phyloP scores from a whole-genome alignment of 2,888 invertebrate genomes.

The Rotaria sp. region DNA sequence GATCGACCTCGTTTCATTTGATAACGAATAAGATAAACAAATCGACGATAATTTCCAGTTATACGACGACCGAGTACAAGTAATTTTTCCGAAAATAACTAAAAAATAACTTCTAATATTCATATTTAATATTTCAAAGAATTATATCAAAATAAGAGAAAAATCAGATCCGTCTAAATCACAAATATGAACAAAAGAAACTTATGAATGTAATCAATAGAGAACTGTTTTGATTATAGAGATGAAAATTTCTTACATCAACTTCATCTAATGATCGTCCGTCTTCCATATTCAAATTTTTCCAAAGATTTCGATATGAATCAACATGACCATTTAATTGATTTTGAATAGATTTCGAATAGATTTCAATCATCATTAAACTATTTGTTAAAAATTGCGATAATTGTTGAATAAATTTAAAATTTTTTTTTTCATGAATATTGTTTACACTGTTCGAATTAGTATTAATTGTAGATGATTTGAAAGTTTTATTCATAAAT shows the following conservation, averaged over 20 bases:
- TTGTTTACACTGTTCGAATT: background rate
- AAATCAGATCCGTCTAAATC: too few relatives aligned
- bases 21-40: background rate
- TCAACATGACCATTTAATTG: background rate
- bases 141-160: too few relatives aligned
- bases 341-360: background rate
- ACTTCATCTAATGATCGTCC: conserved; percentile 16
- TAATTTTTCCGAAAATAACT: conserved; percentile 23
- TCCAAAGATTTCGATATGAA: background rate
- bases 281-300: conserved; percentile 25
- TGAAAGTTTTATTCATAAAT: background rate
- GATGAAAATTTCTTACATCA: background rate
- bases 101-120: background rate
- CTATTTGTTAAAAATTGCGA: background rate
- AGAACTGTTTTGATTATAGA: too few relatives aligned
- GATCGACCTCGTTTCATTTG: background rate
- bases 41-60: conserved; percentile 7
- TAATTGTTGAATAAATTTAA: background rate
- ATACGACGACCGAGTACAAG: conserved; percentile 12
- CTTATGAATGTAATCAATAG: too few relatives aligned
- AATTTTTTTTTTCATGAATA: background rate
- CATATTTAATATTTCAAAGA: too few relatives aligned
- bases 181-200: background rate
- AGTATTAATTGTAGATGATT: background rate
- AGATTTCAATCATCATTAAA: background rate